Evolutionary conservation across 30 jellyfish, hydroid and myxozoan genomes (phyloP).

Genomic region (Mastigias papua): DNA sequence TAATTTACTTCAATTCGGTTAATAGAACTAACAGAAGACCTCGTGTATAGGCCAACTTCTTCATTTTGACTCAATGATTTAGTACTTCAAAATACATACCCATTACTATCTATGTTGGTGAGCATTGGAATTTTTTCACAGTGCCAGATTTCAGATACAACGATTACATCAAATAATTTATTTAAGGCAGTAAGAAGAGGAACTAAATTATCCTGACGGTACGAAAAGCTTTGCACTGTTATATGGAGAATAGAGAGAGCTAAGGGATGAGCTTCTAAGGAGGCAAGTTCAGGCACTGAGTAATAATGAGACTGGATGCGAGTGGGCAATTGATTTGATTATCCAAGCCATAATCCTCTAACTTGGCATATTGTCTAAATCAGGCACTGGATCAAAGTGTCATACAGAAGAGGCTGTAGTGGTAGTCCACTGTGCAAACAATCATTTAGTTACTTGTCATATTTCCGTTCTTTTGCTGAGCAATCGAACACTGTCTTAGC

Average conservation of each 20-base stretch:
- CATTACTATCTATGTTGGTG: not conserved
- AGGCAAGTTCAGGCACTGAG: not conserved
- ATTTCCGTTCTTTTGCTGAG: conserved; percentile 50
- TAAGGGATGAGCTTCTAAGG: not conserved
- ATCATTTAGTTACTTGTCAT: conserved; percentile 51
- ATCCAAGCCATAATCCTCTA: not conserved
- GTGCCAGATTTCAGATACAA: not conserved
- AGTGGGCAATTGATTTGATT: not conserved
- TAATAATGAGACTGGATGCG: not conserved
- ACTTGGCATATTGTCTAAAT: not conserved
- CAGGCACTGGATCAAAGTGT: conserved; percentile 10
- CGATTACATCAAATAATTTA: not conserved
- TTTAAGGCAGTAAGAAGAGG: not conserved
- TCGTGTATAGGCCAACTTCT: not conserved
- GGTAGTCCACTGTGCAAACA: conserved; percentile 72
- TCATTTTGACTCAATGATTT: not conserved
- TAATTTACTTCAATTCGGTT: not conserved
- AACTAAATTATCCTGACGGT: not conserved
- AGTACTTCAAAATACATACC: not conserved
- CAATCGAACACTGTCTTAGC: conserved; percentile 45
- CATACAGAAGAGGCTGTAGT: conserved; percentile 34
- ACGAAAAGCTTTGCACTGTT: not conserved
- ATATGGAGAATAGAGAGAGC: not conserved
- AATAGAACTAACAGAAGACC: not conserved
- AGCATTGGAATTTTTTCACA: not conserved